Evolutionary conservation across 2,888 invertebrate species (phyloP).

Genomic region (Clistopyga incitator): DNA sequence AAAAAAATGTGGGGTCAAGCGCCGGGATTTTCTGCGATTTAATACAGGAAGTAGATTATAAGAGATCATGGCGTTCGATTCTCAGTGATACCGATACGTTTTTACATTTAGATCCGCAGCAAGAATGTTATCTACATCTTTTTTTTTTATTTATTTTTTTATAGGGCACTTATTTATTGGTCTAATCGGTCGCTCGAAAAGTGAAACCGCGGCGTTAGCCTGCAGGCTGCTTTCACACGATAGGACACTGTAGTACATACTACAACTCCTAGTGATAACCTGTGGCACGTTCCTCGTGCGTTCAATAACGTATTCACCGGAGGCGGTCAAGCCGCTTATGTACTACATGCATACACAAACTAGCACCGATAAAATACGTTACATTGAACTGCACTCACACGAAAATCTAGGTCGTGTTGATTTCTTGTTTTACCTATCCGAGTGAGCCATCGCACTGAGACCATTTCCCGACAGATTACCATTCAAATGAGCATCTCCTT

Average conservation of each 20-base stretch:
- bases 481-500: background rate
- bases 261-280: slow-evolving; percentile 63
- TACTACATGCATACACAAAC: slow-evolving; percentile 1
- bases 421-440: slow-evolving; percentile 61
- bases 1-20: too few relatives aligned
- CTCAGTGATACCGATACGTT: background rate
- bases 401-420: slow-evolving; percentile 65
- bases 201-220: background rate
- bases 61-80: too few relatives aligned
- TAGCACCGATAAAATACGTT: slow-evolving; percentile 29
- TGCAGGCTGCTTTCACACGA: slow-evolving; percentile 17
- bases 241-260: background rate
- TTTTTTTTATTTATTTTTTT: background rate
- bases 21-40: too few relatives aligned
- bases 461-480: slow-evolving; percentile 58
- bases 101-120: background rate
- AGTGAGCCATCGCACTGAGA: slow-evolving; percentile 28
- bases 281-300: slow-evolving; percentile 36
- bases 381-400: slow-evolving; percentile 31
- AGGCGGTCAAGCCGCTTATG: slow-evolving; percentile 58
- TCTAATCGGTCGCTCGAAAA: background rate
- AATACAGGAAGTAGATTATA: too few relatives aligned
- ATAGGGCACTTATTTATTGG: background rate
- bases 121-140: background rate
- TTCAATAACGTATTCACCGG: slow-evolving; percentile 69